Percentiles rank a stretch among this genome's conserved stretches.
Conservation (phyloP, 2,113 vertebrate species). For the Gnathonemus echidnorhynchus region DNA sequence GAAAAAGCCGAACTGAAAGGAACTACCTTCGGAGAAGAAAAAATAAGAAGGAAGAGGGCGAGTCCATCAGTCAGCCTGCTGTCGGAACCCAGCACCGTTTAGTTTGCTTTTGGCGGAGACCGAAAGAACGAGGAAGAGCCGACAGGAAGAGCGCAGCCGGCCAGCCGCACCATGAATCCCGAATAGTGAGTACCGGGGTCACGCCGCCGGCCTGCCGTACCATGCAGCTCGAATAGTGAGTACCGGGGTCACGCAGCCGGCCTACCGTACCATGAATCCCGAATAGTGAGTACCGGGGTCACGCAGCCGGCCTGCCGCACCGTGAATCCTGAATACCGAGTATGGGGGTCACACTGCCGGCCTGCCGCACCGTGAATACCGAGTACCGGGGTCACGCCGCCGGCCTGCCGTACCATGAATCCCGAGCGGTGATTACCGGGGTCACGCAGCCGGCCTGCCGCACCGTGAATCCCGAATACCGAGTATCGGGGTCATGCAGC, state of each 20-base stretch:
- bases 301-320: conserved; percentile 33
- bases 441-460: not conserved
- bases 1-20: not conserved
- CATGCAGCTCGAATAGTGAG: conserved; percentile 71
- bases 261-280: conserved; percentile 58
- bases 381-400: not conserved
- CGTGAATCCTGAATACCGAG: conserved; percentile 72
- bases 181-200: conserved; percentile 60
- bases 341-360: not conserved
- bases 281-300: conserved; percentile 58
- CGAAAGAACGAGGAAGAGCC: conserved; percentile 30
- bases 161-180: conserved; percentile 59
- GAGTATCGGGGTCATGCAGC: not conserved
- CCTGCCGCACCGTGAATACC: not conserved
- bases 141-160: conserved; percentile 24
- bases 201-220: conserved; percentile 33
- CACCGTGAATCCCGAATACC: not conserved
- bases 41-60: not conserved
- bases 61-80: not conserved
- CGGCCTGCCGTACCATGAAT: not conserved
- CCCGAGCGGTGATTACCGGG: not conserved
- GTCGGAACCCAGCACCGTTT: not conserved
- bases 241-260: conserved; percentile 27
- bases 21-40: not conserved
- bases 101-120: conserved; percentile 30